Evolutionary conservation across 2,113 vertebrate genomes (phyloP).

Genomic region (Numenius arquata): DNA sequence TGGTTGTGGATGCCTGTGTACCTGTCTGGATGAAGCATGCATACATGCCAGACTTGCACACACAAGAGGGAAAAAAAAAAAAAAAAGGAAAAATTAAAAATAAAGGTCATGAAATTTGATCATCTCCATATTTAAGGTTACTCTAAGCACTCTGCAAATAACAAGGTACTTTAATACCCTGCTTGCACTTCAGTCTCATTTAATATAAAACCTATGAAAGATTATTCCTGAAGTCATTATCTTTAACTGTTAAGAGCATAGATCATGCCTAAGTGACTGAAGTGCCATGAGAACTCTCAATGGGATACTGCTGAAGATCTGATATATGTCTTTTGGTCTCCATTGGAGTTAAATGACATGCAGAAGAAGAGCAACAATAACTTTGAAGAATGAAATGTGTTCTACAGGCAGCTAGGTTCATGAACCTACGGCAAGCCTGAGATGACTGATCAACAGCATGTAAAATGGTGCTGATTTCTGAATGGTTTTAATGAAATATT

Average conservation of each 20-base stretch:
- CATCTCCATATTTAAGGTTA: conserved; percentile 79
- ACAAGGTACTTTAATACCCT: conserved; percentile 72
- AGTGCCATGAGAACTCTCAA: conserved; percentile 64
- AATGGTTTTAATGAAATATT: background rate
- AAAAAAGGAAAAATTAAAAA: conserved; percentile 68
- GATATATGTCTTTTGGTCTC: conserved; percentile 70
- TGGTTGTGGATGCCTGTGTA: background rate
- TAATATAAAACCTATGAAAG: conserved; percentile 77
- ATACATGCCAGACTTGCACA: conserved; percentile 32
- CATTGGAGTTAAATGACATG: conserved; percentile 51
- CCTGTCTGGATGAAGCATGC: background rate
- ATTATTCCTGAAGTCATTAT: conserved; percentile 79
- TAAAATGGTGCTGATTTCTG: background rate
- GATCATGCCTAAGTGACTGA: conserved; percentile 76
- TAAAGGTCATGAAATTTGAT: conserved; percentile 80
- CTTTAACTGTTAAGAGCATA: conserved; percentile 77
- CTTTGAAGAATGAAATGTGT: conserved; percentile 36
- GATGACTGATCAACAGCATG: background rate
- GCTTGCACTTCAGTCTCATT: conserved; percentile 77
- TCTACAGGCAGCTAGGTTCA: background rate
- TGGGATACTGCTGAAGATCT: conserved; percentile 58
- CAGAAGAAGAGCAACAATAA: conserved; percentile 56
- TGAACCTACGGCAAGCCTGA: background rate
- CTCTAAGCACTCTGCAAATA: conserved; percentile 78
- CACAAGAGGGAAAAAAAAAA: background rate